Percentiles rank a stretch among this genome's conserved stretches.
phyloP scores from a whole-genome alignment of 2,888 invertebrate genomes.

The Choristoneura rosaceana region DNA sequence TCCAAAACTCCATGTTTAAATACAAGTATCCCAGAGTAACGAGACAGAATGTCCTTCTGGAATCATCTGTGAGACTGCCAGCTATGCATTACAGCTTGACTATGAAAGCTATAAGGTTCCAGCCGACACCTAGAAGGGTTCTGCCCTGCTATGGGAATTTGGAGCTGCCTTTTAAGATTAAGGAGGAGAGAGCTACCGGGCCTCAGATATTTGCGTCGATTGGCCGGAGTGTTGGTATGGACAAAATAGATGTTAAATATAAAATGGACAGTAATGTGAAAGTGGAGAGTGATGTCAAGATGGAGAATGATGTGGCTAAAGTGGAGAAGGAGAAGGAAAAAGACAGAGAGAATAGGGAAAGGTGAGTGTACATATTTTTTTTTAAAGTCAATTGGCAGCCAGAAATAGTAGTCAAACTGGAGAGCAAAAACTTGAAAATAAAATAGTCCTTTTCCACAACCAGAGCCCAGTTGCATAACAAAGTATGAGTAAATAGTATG shows the following conservation, averaged over 20 bases:
- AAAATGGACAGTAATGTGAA: constrained; percentile 61
- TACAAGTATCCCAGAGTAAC: constrained; percentile 80
- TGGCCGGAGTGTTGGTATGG: constrained; percentile 58
- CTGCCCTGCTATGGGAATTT: constrained; percentile 81
- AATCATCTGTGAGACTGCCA: constrained; percentile 64
- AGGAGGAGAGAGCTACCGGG: constrained; percentile 65
- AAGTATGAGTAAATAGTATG: too few species aligned
- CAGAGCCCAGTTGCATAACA: too few species aligned
- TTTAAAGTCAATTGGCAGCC: too few species aligned
- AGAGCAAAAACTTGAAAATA: too few species aligned
- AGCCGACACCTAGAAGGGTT: constrained; percentile 70
- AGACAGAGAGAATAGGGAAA: constrained; percentile 65
- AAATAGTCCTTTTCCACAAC: too few species aligned
- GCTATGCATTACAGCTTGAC: constrained; percentile 69
- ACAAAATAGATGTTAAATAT: constrained; percentile 56
- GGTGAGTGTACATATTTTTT: constrained; percentile 34
- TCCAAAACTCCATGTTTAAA: constrained; percentile 71
- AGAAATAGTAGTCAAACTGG: too few species aligned
- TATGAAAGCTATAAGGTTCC: constrained; percentile 74
- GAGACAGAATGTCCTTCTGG: constrained; percentile 74
- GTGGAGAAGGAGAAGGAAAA: constrained; percentile 54
- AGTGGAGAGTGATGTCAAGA: constrained; percentile 47
- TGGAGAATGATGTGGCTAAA: constrained; percentile 44
- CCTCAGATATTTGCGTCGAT: constrained; percentile 66
- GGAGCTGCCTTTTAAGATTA: constrained; percentile 76